Conservation (phyloP, 2,797 vertebrate species). For the Rachycentron canadum region DNA sequence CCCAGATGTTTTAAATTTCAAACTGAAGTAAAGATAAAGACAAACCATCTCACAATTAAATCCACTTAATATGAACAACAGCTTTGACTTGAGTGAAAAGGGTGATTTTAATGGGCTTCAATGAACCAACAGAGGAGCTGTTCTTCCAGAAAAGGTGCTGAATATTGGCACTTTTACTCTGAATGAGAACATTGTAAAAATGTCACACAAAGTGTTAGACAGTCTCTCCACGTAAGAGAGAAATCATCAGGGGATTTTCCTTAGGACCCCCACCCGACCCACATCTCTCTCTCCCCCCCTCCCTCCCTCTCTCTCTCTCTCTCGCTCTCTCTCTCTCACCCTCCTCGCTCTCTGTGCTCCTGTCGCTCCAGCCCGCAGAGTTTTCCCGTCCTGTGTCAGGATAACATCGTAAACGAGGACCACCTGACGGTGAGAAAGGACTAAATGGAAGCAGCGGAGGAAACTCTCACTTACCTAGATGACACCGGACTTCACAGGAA, state of each 20-base stretch:
- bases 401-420: constrained; percentile 81
- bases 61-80: not conserved
- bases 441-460: constrained; percentile 88
- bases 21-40: not conserved
- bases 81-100: not conserved
- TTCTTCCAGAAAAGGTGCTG: constrained; percentile 77
- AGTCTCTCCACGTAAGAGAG: constrained; percentile 29
- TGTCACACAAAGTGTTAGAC: not conserved
- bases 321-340: constrained; percentile 6
- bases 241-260: constrained; percentile 61
- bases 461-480: constrained; percentile 84
- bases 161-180: constrained; percentile 52
- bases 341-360: constrained; percentile 33
- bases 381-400: constrained; percentile 85
- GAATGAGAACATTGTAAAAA: not conserved
- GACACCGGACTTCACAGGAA: constrained; percentile 84
- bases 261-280: constrained; percentile 43
- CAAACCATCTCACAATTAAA: not conserved
- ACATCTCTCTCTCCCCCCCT: constrained; percentile 17
- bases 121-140: constrained; percentile 66
- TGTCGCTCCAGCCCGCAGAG: constrained; percentile 68
- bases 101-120: not conserved
- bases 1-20: no score
- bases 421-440: constrained; percentile 77
- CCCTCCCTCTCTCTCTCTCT: constrained; percentile 33